Evolutionary conservation across 2,113 vertebrate genomes (phyloP).

Genomic region (Tapirus terrestris): DNA sequence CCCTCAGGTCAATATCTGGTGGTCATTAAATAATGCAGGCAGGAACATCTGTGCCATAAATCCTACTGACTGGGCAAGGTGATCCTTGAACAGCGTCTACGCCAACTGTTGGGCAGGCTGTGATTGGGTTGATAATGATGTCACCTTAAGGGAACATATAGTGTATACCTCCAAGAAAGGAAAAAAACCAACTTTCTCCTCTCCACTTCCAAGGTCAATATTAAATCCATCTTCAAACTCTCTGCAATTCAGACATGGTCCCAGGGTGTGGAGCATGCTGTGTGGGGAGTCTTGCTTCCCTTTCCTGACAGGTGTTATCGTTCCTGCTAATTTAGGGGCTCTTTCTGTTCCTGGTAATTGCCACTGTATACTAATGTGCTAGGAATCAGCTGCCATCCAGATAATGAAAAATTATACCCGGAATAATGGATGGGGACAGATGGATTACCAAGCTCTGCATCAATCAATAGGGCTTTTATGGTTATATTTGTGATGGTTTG

Average conservation of each 20-base stretch:
- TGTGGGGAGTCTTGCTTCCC: neutral
- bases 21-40: neutral
- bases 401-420: constrained; percentile 72
- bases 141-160: fast-evolving
- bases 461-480: constrained; percentile 71
- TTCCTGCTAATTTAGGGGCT: constrained; percentile 67
- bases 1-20: neutral
- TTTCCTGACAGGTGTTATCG: constrained; percentile 58
- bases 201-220: constrained; percentile 21
- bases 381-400: constrained; percentile 58
- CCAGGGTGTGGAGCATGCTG: fast-evolving
- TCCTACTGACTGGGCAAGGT: neutral
- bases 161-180: neutral
- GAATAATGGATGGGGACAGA: constrained; percentile 74
- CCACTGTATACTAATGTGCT: constrained; percentile 66
- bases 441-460: constrained; percentile 64
- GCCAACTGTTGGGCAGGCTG: neutral
- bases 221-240: neutral
- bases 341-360: constrained; percentile 68
- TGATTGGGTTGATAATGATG: fast-evolving
- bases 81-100: fast-evolving
- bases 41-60: neutral
- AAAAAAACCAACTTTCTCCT: neutral
- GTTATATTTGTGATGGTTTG: constrained; percentile 65
- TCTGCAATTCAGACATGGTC: neutral